These are phyloP conservation scores for Apodemia duryi DNA, from an alignment of 2,888 invertebrate species.

Conservation along the genomic window DNA sequence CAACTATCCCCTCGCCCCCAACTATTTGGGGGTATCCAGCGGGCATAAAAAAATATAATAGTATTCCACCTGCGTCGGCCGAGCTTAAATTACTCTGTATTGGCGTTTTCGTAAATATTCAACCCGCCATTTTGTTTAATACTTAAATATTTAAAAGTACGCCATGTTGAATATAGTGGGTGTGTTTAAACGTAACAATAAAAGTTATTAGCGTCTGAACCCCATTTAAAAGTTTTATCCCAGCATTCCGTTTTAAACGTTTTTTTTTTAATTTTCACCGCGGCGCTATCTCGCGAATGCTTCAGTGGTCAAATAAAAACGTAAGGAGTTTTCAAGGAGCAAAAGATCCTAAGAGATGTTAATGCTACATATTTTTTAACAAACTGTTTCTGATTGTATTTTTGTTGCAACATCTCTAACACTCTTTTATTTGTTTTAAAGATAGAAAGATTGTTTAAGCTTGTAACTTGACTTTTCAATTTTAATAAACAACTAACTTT, in stretches of 20 bases:
- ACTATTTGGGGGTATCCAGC: constrained; percentile 72
- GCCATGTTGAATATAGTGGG: constrained; percentile 24
- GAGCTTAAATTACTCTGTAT: constrained; percentile 54
- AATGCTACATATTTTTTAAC: not conserved
- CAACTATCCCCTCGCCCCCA: constrained; percentile 59
- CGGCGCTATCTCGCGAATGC: constrained; percentile 77
- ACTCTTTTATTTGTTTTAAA: no score
- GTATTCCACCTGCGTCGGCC: constrained; percentile 71
- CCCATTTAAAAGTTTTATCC: constrained; percentile 42
- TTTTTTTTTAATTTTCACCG: constrained; percentile 74
- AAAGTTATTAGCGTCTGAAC: constrained; percentile 29
- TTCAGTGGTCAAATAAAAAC: constrained; percentile 80
- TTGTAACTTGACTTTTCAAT: no score
- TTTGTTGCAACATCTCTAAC: no score
- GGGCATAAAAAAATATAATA: constrained; percentile 68
- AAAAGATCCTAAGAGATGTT: constrained; percentile 35
- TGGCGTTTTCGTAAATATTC: constrained; percentile 62
- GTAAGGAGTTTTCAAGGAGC: constrained; percentile 69
- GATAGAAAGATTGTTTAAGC: no score
- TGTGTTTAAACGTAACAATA: constrained; percentile 30
- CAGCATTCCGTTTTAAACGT: constrained; percentile 46
- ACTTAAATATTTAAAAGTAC: constrained; percentile 33
- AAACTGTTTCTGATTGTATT: no score
- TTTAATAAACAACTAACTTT: no score
- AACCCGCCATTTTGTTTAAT: constrained; percentile 66